Percentiles rank a stretch among this genome's conserved stretches.
These are phyloP conservation scores for Drosophila mettleri DNA, from an alignment of 2,888 invertebrate genomes.

Conservation along the genomic window DNA sequence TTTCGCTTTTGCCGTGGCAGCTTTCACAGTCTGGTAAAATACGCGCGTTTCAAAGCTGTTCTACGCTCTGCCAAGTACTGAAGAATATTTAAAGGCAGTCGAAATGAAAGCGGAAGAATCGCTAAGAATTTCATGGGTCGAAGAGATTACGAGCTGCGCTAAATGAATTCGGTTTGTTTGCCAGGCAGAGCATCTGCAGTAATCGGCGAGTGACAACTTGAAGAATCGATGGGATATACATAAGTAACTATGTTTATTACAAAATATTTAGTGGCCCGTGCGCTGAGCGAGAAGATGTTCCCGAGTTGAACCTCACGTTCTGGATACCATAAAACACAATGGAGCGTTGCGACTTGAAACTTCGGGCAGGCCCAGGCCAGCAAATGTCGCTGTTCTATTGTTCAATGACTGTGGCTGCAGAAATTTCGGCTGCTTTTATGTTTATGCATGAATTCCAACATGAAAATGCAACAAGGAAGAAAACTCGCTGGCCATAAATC, in stretches of 20 bases:
- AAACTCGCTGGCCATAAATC: slow-evolving; percentile 67
- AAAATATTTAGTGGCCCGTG: slow-evolving; percentile 25
- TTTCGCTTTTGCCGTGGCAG: slow-evolving; percentile 58
- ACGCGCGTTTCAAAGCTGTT: slow-evolving; percentile 29
- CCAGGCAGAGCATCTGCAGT: slow-evolving; percentile 1
- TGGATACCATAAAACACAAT: slow-evolving; percentile 72
- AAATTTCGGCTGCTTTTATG: slow-evolving; percentile 76
- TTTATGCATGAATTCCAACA: slow-evolving; percentile 79
- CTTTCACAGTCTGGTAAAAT: slow-evolving; percentile 58
- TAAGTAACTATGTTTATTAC: slow-evolving; percentile 30
- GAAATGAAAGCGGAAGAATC: slow-evolving; percentile 38
- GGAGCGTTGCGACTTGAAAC: slow-evolving; percentile 64
- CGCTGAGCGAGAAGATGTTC: slow-evolving; percentile 48
- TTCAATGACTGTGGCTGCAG: slow-evolving; percentile 60
- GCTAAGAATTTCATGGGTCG: slow-evolving; percentile 37
- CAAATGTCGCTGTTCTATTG: slow-evolving; percentile 69
- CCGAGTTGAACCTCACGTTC: slow-evolving; percentile 73
- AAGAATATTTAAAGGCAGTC: slow-evolving; percentile 17
- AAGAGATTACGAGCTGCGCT: slow-evolving; percentile 38
- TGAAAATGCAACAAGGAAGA: slow-evolving; percentile 76
- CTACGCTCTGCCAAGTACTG: slow-evolving; percentile 45
- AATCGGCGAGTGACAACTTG: slow-evolving; percentile 57
- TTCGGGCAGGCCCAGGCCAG: slow-evolving; percentile 22
- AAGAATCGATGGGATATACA: slow-evolving; percentile 28
- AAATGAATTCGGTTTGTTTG: slow-evolving; percentile 63